Conservation (phyloP, 2,797 vertebrate genomes). For the Heterohyrax brucei region DNA sequence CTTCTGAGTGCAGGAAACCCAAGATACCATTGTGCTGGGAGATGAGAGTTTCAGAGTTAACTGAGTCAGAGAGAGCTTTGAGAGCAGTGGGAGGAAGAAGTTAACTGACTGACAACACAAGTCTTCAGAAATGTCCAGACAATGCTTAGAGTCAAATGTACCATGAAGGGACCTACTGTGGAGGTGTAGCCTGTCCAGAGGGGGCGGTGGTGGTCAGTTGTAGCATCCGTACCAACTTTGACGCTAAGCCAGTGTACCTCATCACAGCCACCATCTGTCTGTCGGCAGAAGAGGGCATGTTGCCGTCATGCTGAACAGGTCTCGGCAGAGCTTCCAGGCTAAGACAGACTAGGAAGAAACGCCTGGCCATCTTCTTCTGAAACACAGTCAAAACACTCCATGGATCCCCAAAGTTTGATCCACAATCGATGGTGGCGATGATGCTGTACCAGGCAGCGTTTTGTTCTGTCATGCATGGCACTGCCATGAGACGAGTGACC, state of each 20-base stretch:
- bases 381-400: neutral
- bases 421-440: neutral
- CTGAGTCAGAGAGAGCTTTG: neutral
- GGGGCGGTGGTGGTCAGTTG: neutral
- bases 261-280: neutral
- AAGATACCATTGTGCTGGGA: neutral
- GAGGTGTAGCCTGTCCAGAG: neutral
- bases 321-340: neutral
- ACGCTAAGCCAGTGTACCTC: neutral
- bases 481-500: too few species aligned
- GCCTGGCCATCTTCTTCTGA: neutral
- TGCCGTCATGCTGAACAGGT: neutral
- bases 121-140: neutral
- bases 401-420: neutral
- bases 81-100: neutral
- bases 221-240: neutral
- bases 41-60: neutral
- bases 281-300: neutral
- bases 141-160: too few species aligned
- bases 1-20: neutral
- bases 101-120: neutral
- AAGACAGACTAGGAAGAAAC: neutral
- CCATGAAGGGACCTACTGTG: neutral
- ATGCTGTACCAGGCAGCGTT: neutral
- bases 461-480: too few species aligned